Conservation (phyloP, 1,140 invertebrate genomes). For the Heliconius himera region DNA sequence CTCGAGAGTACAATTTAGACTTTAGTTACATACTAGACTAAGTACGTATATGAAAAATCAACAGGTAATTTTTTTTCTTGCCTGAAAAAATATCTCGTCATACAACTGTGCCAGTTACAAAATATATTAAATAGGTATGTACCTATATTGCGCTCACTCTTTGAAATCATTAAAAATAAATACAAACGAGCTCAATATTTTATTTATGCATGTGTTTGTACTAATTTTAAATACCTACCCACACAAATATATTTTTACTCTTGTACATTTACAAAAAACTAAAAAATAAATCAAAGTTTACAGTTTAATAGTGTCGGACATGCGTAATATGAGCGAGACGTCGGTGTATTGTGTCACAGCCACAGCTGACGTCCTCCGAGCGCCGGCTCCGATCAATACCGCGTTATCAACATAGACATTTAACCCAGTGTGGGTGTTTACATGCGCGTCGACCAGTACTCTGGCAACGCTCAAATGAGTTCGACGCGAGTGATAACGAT, state of each 20-base stretch:
- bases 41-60: too few relatives aligned
- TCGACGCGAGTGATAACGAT: slow-evolving; percentile 63
- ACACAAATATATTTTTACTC: neutral
- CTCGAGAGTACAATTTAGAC: too few relatives aligned
- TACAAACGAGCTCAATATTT: too few relatives aligned
- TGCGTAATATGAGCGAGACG: slow-evolving; percentile 28
- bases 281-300: neutral
- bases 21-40: too few relatives aligned
- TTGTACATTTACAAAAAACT: neutral
- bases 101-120: too few relatives aligned
- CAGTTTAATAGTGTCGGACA: slow-evolving; percentile 21
- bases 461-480: slow-evolving; percentile 58
- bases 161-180: too few relatives aligned
- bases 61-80: too few relatives aligned
- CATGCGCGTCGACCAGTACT: slow-evolving; percentile 76
- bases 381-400: slow-evolving; percentile 71
- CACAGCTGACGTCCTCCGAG: slow-evolving; percentile 55
- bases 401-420: slow-evolving; percentile 65
- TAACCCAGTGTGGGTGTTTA: slow-evolving; percentile 71
- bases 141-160: too few relatives aligned
- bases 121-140: too few relatives aligned
- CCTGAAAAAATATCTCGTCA: too few relatives aligned
- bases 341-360: slow-evolving; percentile 46
- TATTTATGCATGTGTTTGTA: too few relatives aligned
- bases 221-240: too few relatives aligned